Evolutionary conservation across 2,888 invertebrate species (phyloP), one percentile per base, ranked within the genome.

Genomic region (Agrilus mali): DNA sequence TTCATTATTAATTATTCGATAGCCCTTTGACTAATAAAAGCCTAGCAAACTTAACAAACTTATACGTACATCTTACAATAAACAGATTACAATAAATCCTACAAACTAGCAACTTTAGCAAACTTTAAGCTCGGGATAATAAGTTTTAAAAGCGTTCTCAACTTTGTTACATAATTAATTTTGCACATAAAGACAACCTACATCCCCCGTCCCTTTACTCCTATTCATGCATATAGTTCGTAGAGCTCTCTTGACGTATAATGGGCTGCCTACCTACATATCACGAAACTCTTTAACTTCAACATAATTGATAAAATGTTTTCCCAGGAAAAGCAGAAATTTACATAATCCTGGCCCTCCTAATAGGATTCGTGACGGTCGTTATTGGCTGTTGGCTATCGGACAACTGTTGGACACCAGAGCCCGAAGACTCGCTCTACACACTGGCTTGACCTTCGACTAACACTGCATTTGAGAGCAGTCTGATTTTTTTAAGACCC

Each of bases 331-430:
- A 82, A 68, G 82, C 82, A 36, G 81, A 82, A 65, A 78, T 81
- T 54, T 82, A 82, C 69, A 82, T 82, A 67, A 79, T 82, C 64
- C 64, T 82, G 57, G 82, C 82, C 33, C 69, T 82, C 50, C 69
- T 81, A 56, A 82, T 82, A 61, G 82, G 82, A 39, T 73, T 81
- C 59, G 74, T 81, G 57, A 82, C 82, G 12, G 81, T 82, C 45
- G 80, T 82, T 54, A 78, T 82, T 55, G 82, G 82, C 54, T 82
- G 82, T 67, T 82, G 82, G 82, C 70, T 82, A 45, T 80, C 80
- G 33, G 82, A 82, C 74, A 82, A 82, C 69, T 82, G 82, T 65
- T 82, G 82, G 82, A 81, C 82, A 43, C 81, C 82, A 52, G 82
- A 82, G 63, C 81, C 82, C 45, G 68, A 68, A 40, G 79, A 80